phyloP scores from a whole-genome alignment of 2,113 vertebrate genomes.

The Cyanoderma ruficeps region DNA sequence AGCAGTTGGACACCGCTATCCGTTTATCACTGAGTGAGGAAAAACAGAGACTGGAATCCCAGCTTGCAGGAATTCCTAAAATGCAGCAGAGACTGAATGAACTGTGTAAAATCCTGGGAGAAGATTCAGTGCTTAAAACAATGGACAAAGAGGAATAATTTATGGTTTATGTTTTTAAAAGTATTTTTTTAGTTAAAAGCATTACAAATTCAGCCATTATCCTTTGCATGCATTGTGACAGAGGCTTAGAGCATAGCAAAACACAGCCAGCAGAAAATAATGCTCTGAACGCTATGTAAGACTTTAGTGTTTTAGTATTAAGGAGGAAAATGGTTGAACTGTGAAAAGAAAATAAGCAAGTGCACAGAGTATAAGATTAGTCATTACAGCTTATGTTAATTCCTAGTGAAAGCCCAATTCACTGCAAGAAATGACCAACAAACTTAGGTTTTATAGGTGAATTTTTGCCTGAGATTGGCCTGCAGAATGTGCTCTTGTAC shows the following conservation, averaged over 20 bases:
- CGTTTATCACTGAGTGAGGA: slow-evolving; percentile 94
- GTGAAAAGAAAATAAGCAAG: slow-evolving; percentile 58
- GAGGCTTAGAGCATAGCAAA: slow-evolving; percentile 64
- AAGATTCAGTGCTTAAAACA: slow-evolving; percentile 95
- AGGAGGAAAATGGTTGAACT: slow-evolving; percentile 44
- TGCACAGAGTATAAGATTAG: slow-evolving; percentile 23
- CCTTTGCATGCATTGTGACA: slow-evolving; percentile 68
- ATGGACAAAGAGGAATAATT: slow-evolving; percentile 70
- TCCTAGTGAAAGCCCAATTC: slow-evolving; percentile 57
- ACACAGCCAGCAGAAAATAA: slow-evolving; percentile 42
- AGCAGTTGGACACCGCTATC: slow-evolving; percentile 93
- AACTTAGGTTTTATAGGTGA: slow-evolving; percentile 44
- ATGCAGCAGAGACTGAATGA: slow-evolving; percentile 97
- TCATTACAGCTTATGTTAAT: slow-evolving; percentile 54
- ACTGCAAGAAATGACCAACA: slow-evolving; percentile 19
- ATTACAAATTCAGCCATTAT: slow-evolving; percentile 48
- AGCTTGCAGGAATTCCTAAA: slow-evolving; percentile 94
- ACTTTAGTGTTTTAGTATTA: slow-evolving; percentile 34
- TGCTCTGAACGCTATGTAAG: slow-evolving; percentile 61
- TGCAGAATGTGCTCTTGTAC: slow-evolving; percentile 46
- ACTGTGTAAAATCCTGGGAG: slow-evolving; percentile 95
- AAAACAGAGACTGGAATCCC: slow-evolving; percentile 94
- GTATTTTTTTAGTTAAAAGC: slow-evolving; percentile 63
- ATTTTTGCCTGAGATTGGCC: slow-evolving; percentile 21
- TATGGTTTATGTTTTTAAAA: slow-evolving; percentile 44